These are phyloP conservation scores for Seira ritae DNA, from an alignment of 2,888 invertebrate genomes.

Conservation along the genomic window DNA sequence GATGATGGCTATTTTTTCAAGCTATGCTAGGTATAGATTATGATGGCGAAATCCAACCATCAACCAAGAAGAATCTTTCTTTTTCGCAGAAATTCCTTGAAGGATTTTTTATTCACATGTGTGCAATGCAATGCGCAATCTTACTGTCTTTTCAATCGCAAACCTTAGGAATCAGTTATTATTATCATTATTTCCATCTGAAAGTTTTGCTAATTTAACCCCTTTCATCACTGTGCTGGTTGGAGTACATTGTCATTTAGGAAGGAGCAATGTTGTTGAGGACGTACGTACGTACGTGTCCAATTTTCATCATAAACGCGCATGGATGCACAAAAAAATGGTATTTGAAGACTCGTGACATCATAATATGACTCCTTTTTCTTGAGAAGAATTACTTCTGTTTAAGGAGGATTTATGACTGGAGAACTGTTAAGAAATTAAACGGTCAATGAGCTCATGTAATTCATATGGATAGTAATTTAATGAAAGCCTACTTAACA, in stretches of 20 bases:
- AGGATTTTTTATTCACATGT: constrained; percentile 2
- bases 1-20: too few relatives aligned
- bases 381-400: background rate
- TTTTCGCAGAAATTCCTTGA: background rate
- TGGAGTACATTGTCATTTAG: background rate
- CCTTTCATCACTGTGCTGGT: background rate
- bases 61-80: background rate
- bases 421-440: constrained; percentile 61
- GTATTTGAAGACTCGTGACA: background rate
- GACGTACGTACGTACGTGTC: background rate
- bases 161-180: background rate
- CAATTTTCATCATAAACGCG: background rate
- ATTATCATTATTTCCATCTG: background rate
- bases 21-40: too few relatives aligned
- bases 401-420: constrained; percentile 51
- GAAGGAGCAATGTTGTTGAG: too few relatives aligned
- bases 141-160: background rate
- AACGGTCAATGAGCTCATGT: constrained; percentile 64
- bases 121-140: too few relatives aligned
- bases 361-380: constrained; percentile 15
- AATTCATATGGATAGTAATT: constrained; percentile 64
- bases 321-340: background rate
- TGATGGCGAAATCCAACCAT: too few relatives aligned
- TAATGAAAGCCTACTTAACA: constrained; percentile 65
- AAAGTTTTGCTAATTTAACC: constrained; percentile 3